Evolutionary conservation across 2,797 vertebrate species (phyloP).

Genomic region (Gastrophryne carolinensis): DNA sequence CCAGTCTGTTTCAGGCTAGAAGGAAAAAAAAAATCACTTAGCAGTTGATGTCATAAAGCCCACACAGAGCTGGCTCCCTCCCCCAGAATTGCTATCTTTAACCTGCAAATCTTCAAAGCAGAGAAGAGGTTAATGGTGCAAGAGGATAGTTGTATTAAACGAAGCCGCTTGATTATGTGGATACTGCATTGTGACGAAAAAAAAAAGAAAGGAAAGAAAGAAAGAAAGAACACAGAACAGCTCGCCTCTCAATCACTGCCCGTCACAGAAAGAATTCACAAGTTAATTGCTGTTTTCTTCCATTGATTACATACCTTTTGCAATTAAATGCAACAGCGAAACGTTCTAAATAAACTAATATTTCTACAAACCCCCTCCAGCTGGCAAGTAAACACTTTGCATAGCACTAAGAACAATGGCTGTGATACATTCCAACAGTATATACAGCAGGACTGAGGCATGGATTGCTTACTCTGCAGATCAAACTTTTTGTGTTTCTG

Average conservation of each 20-base stretch:
- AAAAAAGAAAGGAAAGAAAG: not conserved
- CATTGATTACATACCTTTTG: not conserved
- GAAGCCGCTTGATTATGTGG: conserved; percentile 16
- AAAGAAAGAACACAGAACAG: not conserved
- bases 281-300: conserved; percentile 44
- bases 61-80: conserved; percentile 45
- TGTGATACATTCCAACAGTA: not conserved
- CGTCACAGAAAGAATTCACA: not conserved
- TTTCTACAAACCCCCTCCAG: not conserved
- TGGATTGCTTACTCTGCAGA: not conserved
- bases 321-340: conserved; percentile 16
- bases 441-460: not conserved
- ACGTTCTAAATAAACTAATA: not conserved
- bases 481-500: conserved; percentile 26
- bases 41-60: conserved; percentile 49
- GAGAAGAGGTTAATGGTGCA: conserved; percentile 46
- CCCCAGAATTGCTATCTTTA: conserved; percentile 48
- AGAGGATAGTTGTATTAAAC: conserved; percentile 17
- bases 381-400: conserved; percentile 2
- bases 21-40: conserved; percentile 47
- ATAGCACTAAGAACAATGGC: conserved; percentile 2
- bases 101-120: conserved; percentile 41
- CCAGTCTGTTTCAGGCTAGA: conserved; percentile 41
- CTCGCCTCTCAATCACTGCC: not conserved
- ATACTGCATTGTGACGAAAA: conserved; percentile 27